phyloP scores from a whole-genome alignment of 2,113 vertebrate genomes.

The Tichodroma muraria region DNA sequence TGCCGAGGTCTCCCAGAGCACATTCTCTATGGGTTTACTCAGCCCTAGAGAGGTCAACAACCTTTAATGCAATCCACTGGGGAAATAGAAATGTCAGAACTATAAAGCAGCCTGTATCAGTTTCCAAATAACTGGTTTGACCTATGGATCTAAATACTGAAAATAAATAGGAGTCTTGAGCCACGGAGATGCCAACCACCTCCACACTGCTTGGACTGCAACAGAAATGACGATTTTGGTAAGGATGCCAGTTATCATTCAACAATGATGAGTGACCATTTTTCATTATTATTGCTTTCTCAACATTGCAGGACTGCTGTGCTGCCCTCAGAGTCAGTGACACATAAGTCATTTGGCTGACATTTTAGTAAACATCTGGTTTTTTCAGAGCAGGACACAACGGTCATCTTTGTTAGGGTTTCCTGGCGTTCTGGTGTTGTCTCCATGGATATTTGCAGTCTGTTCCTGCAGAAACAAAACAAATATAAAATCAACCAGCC shows the following conservation, averaged over 20 bases:
- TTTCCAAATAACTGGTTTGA: constrained; percentile 35
- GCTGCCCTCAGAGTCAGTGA: background rate
- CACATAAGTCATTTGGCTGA: constrained; percentile 6
- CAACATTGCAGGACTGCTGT: background rate
- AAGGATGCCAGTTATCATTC: background rate
- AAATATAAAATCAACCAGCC: background rate
- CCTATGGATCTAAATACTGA: background rate
- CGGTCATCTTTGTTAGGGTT: constrained; percentile 15
- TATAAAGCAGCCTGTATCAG: background rate
- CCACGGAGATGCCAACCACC: background rate
- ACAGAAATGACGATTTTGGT: background rate
- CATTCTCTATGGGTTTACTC: background rate
- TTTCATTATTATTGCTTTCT: background rate
- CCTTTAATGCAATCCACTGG: background rate
- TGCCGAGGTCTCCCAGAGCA: background rate
- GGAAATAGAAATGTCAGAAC: constrained; percentile 49
- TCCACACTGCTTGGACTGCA: background rate
- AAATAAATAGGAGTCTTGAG: background rate
- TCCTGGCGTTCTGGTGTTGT: background rate
- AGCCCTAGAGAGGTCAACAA: constrained; percentile 3
- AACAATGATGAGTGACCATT: background rate
- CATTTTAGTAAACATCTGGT: constrained; percentile 19
- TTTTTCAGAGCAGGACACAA: constrained; percentile 16
- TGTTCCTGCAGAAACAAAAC: constrained; percentile 49
- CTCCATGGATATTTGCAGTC: constrained; percentile 14